Evolutionary conservation across 2,888 invertebrate species (phyloP).

Genomic region (Proisotoma minuta): DNA sequence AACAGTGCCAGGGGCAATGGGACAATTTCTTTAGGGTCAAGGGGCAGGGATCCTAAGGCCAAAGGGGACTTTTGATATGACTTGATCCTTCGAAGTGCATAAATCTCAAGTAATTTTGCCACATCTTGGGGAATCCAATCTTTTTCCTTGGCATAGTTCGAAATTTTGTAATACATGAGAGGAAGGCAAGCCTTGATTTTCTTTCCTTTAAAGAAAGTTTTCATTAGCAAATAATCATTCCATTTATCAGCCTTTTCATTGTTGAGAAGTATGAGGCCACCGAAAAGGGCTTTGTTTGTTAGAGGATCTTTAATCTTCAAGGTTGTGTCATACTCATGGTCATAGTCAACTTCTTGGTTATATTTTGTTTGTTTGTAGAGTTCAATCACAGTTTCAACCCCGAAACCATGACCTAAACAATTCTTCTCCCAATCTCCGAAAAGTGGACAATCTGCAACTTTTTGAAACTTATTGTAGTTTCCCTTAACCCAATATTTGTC

Average conservation of each 20-base stretch:
- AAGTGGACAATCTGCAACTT: slow-evolving; percentile 7
- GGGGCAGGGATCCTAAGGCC: slow-evolving; percentile 7
- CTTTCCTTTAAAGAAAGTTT: slow-evolving; percentile 13
- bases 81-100: slow-evolving; percentile 9
- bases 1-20: slow-evolving; percentile 10
- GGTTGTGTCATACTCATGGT: not conserved
- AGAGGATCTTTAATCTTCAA: not conserved
- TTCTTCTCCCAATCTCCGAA: not conserved
- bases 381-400: not conserved
- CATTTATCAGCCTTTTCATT: too few relatives aligned
- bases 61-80: not conserved
- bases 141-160: not conserved
- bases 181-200: slow-evolving; percentile 2
- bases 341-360: too few relatives aligned
- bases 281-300: not conserved
- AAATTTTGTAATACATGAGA: slow-evolving; percentile 6
- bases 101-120: not conserved
- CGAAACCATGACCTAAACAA: slow-evolving; percentile 7
- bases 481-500: slow-evolving; percentile 13
- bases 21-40: slow-evolving; percentile 15
- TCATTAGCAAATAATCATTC: slow-evolving; percentile 12
- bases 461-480: slow-evolving; percentile 12
- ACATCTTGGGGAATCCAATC: not conserved
- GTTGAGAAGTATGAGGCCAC: too few relatives aligned
- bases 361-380: too few relatives aligned